Percentiles rank a stretch among this genome's conserved stretches.
Conservation (phyloP, 2,113 vertebrate species). For the Myiozetetes cayanensis region DNA sequence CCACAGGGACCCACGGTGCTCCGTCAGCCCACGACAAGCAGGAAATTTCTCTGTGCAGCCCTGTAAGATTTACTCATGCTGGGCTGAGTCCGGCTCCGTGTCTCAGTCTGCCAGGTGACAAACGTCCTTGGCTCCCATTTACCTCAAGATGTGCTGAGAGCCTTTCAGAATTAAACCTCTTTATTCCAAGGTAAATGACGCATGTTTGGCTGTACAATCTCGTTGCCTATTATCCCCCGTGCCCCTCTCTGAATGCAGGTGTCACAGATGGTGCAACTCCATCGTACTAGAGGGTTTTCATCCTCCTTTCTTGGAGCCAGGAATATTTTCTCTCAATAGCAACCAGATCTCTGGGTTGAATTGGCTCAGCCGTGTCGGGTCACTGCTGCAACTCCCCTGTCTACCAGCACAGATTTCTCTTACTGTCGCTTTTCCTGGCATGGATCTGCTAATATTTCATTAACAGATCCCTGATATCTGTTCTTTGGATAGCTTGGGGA, state of each 20-base stretch:
- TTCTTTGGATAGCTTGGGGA: neutral
- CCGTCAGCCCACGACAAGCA: fast-evolving
- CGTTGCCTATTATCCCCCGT: neutral
- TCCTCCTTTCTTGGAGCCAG: conserved; percentile 1
- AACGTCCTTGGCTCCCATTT: conserved; percentile 33
- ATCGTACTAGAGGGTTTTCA: neutral
- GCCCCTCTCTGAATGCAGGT: conserved; percentile 24
- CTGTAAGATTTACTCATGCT: neutral
- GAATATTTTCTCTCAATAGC: conserved; percentile 35
- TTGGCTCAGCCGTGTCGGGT: conserved; percentile 2
- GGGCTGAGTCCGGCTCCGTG: neutral
- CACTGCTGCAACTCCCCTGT: neutral
- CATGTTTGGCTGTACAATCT: conserved; percentile 21
- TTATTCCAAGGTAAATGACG: conserved; percentile 37
- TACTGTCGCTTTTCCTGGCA: neutral
- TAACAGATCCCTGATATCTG: neutral
- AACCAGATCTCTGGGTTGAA: conserved; percentile 31
- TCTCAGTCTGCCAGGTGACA: conserved; percentile 46
- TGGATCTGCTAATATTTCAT: conserved; percentile 34
- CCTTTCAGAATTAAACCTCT: conserved; percentile 53
- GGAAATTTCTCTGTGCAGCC: neutral
- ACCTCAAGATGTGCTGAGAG: conserved; percentile 6
- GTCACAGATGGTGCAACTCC: conserved; percentile 36
- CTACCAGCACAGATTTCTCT: conserved; percentile 38
- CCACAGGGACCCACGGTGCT: fast-evolving